Evolutionary conservation across 2,113 vertebrate species (phyloP).

Genomic region (Nothoprocta pentlandii): DNA sequence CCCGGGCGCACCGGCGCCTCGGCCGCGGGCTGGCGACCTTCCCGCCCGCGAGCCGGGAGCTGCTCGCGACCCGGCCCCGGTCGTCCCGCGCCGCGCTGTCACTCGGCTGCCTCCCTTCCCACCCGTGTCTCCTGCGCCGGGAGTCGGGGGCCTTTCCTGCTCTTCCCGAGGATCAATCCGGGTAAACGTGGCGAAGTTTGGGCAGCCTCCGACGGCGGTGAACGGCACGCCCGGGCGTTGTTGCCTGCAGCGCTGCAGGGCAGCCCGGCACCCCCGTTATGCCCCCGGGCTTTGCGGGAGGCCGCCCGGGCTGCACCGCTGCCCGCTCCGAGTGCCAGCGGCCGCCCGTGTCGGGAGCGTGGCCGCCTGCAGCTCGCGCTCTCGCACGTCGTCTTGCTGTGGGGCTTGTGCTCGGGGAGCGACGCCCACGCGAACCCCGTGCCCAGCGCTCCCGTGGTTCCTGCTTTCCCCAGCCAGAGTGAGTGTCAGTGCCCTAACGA

Average conservation of each 20-base stretch:
- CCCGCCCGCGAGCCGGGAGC: too few species aligned
- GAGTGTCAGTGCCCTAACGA: accelerated
- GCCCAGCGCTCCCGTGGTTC: accelerated
- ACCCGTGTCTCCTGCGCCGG: not conserved
- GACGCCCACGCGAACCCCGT: accelerated
- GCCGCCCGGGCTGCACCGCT: not conserved
- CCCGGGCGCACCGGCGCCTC: too few species aligned
- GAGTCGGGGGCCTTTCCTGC: too few species aligned
- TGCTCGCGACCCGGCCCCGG: too few species aligned
- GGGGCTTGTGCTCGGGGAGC: not conserved
- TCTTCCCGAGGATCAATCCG: not conserved
- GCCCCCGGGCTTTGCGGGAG: not conserved
- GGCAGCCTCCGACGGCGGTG: not conserved
- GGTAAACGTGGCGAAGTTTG: accelerated
- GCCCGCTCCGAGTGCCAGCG: too few species aligned
- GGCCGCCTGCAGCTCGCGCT: not conserved
- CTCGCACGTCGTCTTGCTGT: not conserved
- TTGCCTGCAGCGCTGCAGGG: accelerated
- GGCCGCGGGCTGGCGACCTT: too few species aligned
- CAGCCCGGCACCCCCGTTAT: not conserved
- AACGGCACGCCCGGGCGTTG: not conserved
- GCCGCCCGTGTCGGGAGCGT: too few species aligned
- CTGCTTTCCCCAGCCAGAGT: accelerated
- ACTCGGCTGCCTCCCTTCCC: accelerated
- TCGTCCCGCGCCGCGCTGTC: not conserved